Conservation (phyloP, 2,888 invertebrate genomes). For the Xestia ashworthii region DNA sequence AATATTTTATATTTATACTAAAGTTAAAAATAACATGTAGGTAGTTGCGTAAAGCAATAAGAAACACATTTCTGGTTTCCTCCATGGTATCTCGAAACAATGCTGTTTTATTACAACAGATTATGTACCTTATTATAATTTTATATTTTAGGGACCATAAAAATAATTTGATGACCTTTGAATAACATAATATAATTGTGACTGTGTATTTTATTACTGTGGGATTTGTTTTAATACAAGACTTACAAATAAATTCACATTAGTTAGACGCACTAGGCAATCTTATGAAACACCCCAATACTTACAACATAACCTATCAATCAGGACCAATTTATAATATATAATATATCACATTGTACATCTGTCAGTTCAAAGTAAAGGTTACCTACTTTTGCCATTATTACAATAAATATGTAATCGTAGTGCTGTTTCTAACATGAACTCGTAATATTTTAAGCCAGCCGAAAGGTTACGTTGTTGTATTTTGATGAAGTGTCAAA, state of each 20-base stretch:
- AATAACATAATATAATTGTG: neutral
- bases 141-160: conserved; percentile 8
- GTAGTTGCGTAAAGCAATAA: conserved; percentile 16
- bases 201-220: neutral
- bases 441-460: too few species aligned
- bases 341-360: too few species aligned
- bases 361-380: too few species aligned
- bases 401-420: too few species aligned
- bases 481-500: too few species aligned
- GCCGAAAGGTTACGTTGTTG: too few species aligned
- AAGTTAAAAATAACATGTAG: conserved; percentile 3
- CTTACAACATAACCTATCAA: neutral
- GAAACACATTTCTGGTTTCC: conserved; percentile 10
- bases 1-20: neutral
- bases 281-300: neutral
- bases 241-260: neutral
- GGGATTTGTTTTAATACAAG: neutral
- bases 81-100: conserved; percentile 17
- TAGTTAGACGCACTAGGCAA: neutral
- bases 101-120: conserved; percentile 28
- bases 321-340: too few species aligned
- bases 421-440: too few species aligned
- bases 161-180: conserved; percentile 1
- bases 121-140: neutral
- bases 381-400: too few species aligned